These are phyloP conservation scores for Halichoeres trimaculatus DNA, from an alignment of 2,113 vertebrate species.

Conservation along the genomic window DNA sequence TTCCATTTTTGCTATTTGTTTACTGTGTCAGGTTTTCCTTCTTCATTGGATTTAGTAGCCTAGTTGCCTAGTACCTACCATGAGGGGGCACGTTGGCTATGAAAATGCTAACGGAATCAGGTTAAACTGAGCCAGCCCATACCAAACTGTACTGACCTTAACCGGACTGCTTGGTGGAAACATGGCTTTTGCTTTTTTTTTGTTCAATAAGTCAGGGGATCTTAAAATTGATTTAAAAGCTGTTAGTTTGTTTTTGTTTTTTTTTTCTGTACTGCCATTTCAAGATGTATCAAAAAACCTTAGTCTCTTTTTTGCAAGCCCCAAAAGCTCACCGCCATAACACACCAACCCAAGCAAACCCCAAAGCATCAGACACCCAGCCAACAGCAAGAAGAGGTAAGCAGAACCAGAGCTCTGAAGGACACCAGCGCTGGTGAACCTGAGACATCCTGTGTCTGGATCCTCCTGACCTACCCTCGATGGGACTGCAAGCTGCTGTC, in stretches of 20 bases:
- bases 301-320: slow-evolving; percentile 13
- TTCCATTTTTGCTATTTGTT: no score
- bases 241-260: no score
- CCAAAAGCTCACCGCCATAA: not conserved
- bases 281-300: slow-evolving; percentile 20
- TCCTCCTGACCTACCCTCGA: slow-evolving; percentile 72
- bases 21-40: no score
- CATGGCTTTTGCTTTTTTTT: no score
- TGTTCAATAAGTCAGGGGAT: no score
- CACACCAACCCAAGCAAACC: slow-evolving; percentile 23
- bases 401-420: slow-evolving; percentile 6
- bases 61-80: no score
- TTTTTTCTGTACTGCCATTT: not conserved
- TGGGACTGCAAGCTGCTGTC: slow-evolving; percentile 68
- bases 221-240: not conserved
- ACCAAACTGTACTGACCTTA: no score
- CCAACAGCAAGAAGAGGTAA: slow-evolving; percentile 38
- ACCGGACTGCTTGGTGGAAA: no score
- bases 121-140: no score
- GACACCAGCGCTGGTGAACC: slow-evolving; percentile 5
- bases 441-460: not conserved
- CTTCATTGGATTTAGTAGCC: no score
- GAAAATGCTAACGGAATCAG: no score
- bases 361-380: slow-evolving; percentile 10
- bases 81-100: no score